These are phyloP conservation scores for Cyprinodon tularosa DNA, from an alignment of 2,113 vertebrate genomes.

Conservation along the genomic window DNA sequence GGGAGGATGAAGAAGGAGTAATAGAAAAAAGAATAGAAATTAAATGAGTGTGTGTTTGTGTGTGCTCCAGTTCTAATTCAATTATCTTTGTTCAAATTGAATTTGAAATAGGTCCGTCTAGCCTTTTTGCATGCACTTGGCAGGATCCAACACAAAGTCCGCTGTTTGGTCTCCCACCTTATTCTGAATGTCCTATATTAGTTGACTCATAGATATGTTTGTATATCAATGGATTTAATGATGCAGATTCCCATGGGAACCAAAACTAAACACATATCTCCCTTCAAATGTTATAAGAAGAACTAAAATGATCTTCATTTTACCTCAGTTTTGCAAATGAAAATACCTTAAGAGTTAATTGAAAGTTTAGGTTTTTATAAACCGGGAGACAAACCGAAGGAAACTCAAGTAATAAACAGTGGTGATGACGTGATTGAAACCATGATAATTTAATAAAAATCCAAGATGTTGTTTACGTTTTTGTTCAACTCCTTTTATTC, in stretches of 20 bases:
- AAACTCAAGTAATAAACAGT: not conserved
- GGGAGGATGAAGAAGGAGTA: not conserved
- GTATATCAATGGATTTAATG: not conserved
- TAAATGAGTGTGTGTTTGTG: not conserved
- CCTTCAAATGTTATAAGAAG: constrained; percentile 43
- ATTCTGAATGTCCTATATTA: constrained; percentile 39
- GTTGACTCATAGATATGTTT: not conserved
- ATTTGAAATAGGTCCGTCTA: constrained; percentile 20
- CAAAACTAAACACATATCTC: constrained; percentile 45
- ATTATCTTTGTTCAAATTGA: constrained; percentile 25
- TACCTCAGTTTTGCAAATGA: constrained; percentile 9
- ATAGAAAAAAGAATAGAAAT: not conserved
- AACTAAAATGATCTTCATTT: constrained; percentile 6
- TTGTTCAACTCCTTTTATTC: no score
- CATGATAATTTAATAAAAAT: no score
- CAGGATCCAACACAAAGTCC: constrained; percentile 39
- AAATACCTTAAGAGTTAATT: not conserved
- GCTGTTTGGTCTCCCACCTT: constrained; percentile 38
- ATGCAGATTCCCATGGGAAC: constrained; percentile 57
- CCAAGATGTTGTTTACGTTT: no score
- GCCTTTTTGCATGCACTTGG: constrained; percentile 35
- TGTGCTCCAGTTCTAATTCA: constrained; percentile 6
- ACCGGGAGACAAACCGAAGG: not conserved
- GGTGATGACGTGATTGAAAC: not conserved
- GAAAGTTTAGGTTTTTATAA: constrained; percentile 6